Percentiles rank a stretch among this genome's conserved stretches.
Conservation (phyloP, 2,888 invertebrate genomes). For the Sphecodes monilicornis region DNA sequence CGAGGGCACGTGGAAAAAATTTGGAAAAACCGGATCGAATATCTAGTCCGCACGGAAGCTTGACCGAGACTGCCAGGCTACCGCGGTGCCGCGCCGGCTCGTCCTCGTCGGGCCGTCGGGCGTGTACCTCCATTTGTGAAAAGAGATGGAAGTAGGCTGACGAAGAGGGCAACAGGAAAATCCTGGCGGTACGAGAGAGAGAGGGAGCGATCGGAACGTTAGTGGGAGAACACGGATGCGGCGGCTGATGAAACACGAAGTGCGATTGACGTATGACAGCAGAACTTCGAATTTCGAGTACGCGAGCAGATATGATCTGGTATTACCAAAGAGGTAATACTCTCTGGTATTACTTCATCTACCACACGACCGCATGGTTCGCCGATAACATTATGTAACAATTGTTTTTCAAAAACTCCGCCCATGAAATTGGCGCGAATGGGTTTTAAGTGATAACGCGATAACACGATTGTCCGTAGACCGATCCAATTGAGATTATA, state of each 20-base stretch:
- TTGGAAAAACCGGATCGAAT: not conserved
- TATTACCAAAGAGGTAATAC: too few relatives aligned
- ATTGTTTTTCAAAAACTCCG: not conserved
- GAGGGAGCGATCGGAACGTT: not conserved
- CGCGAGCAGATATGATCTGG: too few relatives aligned
- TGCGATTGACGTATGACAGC: conserved; percentile 55
- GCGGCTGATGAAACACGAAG: conserved; percentile 66
- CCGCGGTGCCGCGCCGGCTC: too few relatives aligned
- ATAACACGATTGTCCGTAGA: too few relatives aligned
- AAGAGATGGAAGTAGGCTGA: conserved; percentile 4
- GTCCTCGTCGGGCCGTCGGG: conserved; percentile 24
- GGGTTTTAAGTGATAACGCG: not conserved
- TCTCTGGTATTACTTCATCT: conserved; percentile 31
- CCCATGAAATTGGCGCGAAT: not conserved
- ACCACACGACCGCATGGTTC: not conserved
- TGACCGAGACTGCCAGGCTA: conserved; percentile 54
- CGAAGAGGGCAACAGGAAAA: conserved; percentile 9
- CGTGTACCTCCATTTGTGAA: conserved; percentile 39
- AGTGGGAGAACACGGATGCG: conserved; percentile 44
- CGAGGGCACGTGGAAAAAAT: conserved; percentile 3
- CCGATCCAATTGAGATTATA: not conserved
- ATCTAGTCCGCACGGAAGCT: conserved; percentile 7
- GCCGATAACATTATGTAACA: conserved; percentile 18
- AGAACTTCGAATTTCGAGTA: conserved; percentile 9
- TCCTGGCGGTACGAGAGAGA: not conserved